Percentiles rank a stretch among this genome's conserved stretches.
phyloP scores from a whole-genome alignment of 2,888 invertebrate species.

The Hesperia comma region DNA sequence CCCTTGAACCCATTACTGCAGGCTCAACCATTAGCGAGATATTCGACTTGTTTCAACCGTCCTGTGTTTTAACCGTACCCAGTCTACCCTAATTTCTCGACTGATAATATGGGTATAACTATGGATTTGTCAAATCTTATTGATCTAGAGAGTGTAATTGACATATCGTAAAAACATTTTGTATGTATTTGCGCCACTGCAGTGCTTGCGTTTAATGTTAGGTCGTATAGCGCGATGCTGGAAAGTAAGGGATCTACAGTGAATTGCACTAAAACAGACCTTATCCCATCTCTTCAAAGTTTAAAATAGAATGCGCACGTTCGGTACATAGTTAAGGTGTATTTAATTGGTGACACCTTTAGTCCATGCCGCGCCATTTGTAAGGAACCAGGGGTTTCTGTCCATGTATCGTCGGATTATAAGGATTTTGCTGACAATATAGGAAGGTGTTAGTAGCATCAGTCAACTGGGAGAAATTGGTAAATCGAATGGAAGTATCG shows the following conservation, averaged over 20 bases:
- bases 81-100: too few species aligned
- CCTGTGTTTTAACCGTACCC: too few species aligned
- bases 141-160: too few species aligned
- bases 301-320: neutral
- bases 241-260: neutral
- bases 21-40: too few species aligned
- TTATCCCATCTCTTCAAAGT: neutral
- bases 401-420: conserved; percentile 5
- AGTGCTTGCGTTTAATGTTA: neutral
- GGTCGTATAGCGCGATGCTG: neutral
- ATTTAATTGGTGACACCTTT: conserved; percentile 29
- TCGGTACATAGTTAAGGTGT: conserved; percentile 13
- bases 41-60: too few species aligned
- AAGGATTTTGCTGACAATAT: conserved; percentile 1
- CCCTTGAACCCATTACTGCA: too few species aligned
- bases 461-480: neutral
- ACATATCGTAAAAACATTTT: too few species aligned
- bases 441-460: neutral
- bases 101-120: too few species aligned
- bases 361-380: conserved; percentile 21
- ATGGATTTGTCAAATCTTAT: too few species aligned
- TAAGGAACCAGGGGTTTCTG: conserved; percentile 13
- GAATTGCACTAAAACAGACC: neutral
- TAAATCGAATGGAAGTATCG: too few species aligned
- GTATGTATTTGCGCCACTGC: neutral